Conservation (phyloP, 2,113 vertebrate species). For the Rhinichthys klamathensis region DNA sequence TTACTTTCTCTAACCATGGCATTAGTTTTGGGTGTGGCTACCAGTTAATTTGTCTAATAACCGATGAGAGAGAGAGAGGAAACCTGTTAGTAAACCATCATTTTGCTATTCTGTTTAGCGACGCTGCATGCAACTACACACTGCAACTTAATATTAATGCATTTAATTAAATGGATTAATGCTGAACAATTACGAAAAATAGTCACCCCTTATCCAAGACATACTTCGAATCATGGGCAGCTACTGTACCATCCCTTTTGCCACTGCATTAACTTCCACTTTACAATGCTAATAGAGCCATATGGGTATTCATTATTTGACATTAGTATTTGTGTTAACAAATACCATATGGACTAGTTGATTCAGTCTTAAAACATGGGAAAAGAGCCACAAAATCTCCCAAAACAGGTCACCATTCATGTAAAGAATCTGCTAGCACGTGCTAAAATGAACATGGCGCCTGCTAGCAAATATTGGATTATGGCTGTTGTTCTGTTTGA, state of each 20-base stretch:
- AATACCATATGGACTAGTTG: slow-evolving; percentile 12
- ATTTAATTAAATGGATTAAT: neutral
- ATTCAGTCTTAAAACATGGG: neutral
- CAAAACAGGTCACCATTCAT: neutral
- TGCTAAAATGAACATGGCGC: slow-evolving; percentile 1
- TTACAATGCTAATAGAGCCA: neutral
- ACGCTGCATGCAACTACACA: neutral
- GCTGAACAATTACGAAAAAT: neutral
- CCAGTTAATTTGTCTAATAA: neutral
- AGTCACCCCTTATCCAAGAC: neutral
- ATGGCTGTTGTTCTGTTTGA: slow-evolving; percentile 39
- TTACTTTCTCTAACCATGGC: neutral
- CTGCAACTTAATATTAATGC: neutral
- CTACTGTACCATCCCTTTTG: neutral
- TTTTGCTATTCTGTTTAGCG: neutral
- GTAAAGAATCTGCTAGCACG: neutral
- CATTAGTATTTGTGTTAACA: neutral
- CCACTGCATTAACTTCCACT: neutral
- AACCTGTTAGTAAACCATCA: neutral
- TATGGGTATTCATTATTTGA: slow-evolving; percentile 9
- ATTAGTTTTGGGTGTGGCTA: neutral
- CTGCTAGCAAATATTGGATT: slow-evolving; percentile 27
- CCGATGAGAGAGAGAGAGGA: neutral
- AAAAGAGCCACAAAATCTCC: neutral
- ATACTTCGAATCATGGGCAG: neutral